Conservation (phyloP, 2,113 vertebrate species). For the Microtus pennsylvanicus region DNA sequence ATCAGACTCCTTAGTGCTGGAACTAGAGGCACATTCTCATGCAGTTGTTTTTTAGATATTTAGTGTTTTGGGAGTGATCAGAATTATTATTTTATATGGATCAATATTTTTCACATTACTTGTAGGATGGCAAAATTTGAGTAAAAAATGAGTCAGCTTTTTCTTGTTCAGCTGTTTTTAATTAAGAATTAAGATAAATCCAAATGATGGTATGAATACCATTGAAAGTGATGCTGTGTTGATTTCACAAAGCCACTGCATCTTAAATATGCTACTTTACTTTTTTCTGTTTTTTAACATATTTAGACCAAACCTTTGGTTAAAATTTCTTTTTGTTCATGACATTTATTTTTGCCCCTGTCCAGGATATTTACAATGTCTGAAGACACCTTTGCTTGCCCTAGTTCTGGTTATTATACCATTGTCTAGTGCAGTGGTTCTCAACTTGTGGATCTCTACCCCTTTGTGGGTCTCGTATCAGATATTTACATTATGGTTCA, state of each 20-base stretch:
- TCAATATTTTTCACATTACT: slow-evolving; percentile 48
- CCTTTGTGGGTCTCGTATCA: background rate
- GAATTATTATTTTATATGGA: slow-evolving; percentile 30
- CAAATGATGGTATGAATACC: background rate
- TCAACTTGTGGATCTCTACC: background rate
- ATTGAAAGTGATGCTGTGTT: background rate
- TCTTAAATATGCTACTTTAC: background rate
- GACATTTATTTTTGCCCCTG: background rate
- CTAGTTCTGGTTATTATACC: background rate
- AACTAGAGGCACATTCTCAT: background rate
- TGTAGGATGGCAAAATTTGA: slow-evolving; percentile 47
- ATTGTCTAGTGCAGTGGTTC: background rate
- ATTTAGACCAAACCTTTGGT: background rate
- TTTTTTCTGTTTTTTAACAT: slow-evolving; percentile 18
- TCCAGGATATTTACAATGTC: slow-evolving; percentile 1
- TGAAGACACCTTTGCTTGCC: background rate
- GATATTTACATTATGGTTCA: background rate
- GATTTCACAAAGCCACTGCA: background rate
- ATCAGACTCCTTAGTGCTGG: background rate
- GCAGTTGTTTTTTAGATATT: slow-evolving; percentile 3
- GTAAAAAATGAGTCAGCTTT: slow-evolving; percentile 4
- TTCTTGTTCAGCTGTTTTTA: slow-evolving; percentile 30
- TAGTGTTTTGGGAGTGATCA: slow-evolving; percentile 3
- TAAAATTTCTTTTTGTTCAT: background rate
- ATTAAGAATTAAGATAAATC: slow-evolving; percentile 5